Evolutionary conservation across 2,113 vertebrate genomes (phyloP).

Genomic region (Morone chrysops): DNA sequence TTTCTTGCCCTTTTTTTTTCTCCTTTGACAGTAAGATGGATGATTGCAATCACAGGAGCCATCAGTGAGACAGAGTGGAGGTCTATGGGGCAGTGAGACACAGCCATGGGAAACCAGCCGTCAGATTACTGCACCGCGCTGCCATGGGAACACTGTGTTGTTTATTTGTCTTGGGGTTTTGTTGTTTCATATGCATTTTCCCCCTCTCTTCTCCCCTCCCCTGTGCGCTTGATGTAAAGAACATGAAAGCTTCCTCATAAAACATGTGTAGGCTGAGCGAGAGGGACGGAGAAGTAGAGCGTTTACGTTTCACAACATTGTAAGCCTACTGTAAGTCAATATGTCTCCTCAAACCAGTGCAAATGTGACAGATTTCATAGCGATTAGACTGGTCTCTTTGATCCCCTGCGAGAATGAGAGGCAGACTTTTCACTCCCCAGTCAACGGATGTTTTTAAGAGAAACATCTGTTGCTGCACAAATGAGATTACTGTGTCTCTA

Average conservation of each 20-base stretch:
- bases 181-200: constrained; percentile 77
- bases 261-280: constrained; percentile 40
- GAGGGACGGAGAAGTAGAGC: constrained; percentile 25
- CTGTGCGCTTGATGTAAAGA: constrained; percentile 59
- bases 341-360: constrained; percentile 65
- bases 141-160: constrained; percentile 80
- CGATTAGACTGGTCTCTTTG: constrained; percentile 73
- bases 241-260: constrained; percentile 68
- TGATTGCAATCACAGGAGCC: constrained; percentile 86
- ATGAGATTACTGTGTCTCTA: constrained; percentile 80
- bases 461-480: constrained; percentile 83
- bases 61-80: constrained; percentile 83
- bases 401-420: constrained; percentile 71
- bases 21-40: constrained; percentile 86
- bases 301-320: constrained; percentile 55
- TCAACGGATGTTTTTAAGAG: constrained; percentile 81
- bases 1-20: constrained; percentile 70
- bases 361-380: constrained; percentile 73
- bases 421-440: constrained; percentile 70
- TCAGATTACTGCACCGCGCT: constrained; percentile 81
- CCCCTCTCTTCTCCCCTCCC: neutral
- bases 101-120: constrained; percentile 84
- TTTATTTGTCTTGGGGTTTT: constrained; percentile 77
- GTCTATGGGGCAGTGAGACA: constrained; percentile 81
- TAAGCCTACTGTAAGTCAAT: constrained; percentile 67